A percentile compares a stretch with the other conserved stretches of the same genome.
These are phyloP conservation scores for Bujurquina vittata DNA, from an alignment of 2,113 vertebrate genomes.

Conservation along the genomic window DNA sequence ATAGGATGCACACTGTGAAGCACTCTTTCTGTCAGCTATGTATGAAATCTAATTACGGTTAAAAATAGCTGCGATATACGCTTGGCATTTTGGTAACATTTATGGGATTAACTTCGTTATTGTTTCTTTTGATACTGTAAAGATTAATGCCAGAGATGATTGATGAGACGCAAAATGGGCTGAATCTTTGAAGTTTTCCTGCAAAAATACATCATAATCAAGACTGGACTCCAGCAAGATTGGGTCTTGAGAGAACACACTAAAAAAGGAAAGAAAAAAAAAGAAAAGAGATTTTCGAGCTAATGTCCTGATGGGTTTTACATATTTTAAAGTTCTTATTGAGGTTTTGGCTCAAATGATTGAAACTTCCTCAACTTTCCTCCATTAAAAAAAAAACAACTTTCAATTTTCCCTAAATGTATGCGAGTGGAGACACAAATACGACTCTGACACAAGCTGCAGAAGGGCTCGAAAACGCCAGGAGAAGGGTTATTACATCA, in stretches of 20 bases:
- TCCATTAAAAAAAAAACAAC: not conserved
- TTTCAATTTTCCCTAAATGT: not conserved
- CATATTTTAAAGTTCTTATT: not conserved
- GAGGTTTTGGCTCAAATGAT: not conserved
- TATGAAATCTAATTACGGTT: slow-evolving; percentile 17
- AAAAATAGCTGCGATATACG: slow-evolving; percentile 30
- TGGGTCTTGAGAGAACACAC: not conserved
- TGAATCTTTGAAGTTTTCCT: not conserved
- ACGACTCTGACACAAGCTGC: not conserved
- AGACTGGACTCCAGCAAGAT: not conserved
- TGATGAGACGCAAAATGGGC: not conserved
- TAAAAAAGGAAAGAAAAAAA: not conserved
- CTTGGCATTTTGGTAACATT: not conserved
- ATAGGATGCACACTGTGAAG: slow-evolving; percentile 8
- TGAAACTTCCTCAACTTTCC: not conserved
- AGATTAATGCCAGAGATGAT: not conserved
- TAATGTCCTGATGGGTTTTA: not conserved
- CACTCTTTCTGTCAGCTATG: slow-evolving; percentile 13
- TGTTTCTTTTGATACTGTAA: slow-evolving; percentile 22
- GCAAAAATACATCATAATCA: not conserved
- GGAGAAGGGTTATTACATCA: slow-evolving; percentile 36
- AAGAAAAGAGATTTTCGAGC: not conserved
- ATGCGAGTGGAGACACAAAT: not conserved
- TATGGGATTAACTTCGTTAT: slow-evolving; percentile 13
- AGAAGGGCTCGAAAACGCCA: slow-evolving; percentile 17